Conservation (phyloP, 2,888 invertebrate species). For the Anoncus sp. region DNA sequence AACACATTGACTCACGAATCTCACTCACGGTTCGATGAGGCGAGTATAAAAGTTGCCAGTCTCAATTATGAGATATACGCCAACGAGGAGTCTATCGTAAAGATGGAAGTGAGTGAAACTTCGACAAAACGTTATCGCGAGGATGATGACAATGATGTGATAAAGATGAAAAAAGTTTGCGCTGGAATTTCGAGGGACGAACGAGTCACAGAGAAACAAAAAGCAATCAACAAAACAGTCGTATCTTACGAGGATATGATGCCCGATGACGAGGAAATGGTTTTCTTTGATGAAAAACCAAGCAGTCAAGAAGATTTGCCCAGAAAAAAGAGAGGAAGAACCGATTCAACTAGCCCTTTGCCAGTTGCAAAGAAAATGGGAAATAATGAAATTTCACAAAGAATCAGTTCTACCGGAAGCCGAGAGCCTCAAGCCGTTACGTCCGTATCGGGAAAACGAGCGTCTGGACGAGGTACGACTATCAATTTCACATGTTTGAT, state of each 20-base stretch:
- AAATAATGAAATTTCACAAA: background rate
- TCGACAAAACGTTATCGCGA: slow-evolving; percentile 48
- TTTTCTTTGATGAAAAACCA: slow-evolving; percentile 11
- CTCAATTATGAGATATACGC: slow-evolving; percentile 31
- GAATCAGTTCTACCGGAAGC: background rate
- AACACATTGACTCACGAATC: background rate
- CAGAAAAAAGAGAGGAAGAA: background rate
- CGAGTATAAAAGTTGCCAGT: slow-evolving; percentile 44
- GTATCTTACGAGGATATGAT: background rate
- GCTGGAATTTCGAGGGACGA: background rate
- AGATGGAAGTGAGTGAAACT: background rate
- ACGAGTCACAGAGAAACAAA: background rate
- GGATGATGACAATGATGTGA: slow-evolving; percentile 13
- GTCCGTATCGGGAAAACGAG: background rate
- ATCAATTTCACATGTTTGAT: no score
- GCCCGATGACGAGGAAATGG: slow-evolving; percentile 21
- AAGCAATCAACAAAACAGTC: background rate
- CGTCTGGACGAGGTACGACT: no score
- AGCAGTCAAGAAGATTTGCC: background rate
- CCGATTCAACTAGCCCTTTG: background rate
- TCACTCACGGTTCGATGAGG: slow-evolving; percentile 20
- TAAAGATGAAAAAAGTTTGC: slow-evolving; percentile 22
- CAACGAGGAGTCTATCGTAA: background rate
- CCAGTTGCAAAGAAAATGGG: background rate
- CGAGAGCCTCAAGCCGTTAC: background rate